Percentiles rank a stretch among this genome's conserved stretches.
These are phyloP conservation scores for Phalera bucephala DNA, from an alignment of 2,888 invertebrate genomes.

Conservation along the genomic window DNA sequence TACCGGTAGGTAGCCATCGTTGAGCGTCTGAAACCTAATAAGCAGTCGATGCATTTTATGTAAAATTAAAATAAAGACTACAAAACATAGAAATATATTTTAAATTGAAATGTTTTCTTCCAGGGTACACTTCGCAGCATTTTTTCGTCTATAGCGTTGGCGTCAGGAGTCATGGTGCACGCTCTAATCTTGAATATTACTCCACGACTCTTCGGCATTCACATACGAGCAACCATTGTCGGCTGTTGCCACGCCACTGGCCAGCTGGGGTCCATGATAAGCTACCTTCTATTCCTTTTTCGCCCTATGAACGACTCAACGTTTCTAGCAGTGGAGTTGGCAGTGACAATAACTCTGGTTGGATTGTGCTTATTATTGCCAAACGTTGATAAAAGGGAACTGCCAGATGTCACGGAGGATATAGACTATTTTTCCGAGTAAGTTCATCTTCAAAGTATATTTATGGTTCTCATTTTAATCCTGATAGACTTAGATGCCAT, in stretches of 20 bases:
- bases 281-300: slow-evolving; percentile 52
- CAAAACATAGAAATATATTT: too few relatives aligned
- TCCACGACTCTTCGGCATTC: slow-evolving; percentile 62
- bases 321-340: slow-evolving; percentile 38
- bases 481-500: too few relatives aligned
- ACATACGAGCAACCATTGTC: slow-evolving; percentile 56
- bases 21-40: too few relatives aligned
- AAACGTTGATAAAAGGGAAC: slow-evolving; percentile 64
- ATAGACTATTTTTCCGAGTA: slow-evolving; percentile 76
- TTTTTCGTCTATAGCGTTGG: slow-evolving; percentile 49
- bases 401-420: slow-evolving; percentile 66
- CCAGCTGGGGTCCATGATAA: slow-evolving; percentile 59
- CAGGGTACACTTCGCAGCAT: slow-evolving; percentile 44
- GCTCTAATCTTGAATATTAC: slow-evolving; percentile 59
- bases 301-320: slow-evolving; percentile 38
- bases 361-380: slow-evolving; percentile 52
- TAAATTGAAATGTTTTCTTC: too few relatives aligned
- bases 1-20: too few relatives aligned
- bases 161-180: slow-evolving; percentile 52
- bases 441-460: too few relatives aligned
- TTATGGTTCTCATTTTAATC: too few relatives aligned
- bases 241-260: slow-evolving; percentile 64
- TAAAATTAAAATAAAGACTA: too few relatives aligned
- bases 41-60: too few relatives aligned
- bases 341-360: slow-evolving; percentile 37